These are phyloP conservation scores for Cryptotermes secundus DNA, from an alignment of 1,140 invertebrate genomes.

Conservation along the genomic window DNA sequence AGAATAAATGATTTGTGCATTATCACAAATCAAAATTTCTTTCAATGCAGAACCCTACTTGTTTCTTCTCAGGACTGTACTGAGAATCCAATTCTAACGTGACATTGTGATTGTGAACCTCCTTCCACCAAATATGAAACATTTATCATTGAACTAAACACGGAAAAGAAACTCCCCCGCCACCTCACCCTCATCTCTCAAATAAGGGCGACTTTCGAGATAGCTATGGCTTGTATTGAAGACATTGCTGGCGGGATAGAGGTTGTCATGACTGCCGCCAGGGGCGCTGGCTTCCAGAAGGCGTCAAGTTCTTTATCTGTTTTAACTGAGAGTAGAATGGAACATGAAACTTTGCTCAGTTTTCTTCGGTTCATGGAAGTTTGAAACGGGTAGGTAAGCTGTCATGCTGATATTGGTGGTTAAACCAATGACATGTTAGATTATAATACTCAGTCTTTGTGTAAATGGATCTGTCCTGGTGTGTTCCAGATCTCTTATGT, in stretches of 20 bases:
- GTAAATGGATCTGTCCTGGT: no score
- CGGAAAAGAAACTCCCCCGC: background rate
- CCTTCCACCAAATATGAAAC: background rate
- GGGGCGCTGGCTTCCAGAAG: background rate
- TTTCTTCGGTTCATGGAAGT: conserved; percentile 3
- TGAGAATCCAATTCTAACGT: background rate
- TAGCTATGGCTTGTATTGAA: conserved; percentile 1
- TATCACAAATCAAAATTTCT: no score
- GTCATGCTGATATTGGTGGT: background rate
- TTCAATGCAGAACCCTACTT: no score
- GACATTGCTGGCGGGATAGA: background rate
- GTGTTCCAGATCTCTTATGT: no score
- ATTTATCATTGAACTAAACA: conserved; percentile 3
- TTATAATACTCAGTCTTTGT: background rate
- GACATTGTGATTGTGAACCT: background rate
- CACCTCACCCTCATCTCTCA: background rate
- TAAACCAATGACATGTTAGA: background rate
- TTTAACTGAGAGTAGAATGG: conserved; percentile 7
- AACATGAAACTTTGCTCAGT: background rate
- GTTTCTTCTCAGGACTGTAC: background rate
- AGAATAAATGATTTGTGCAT: no score
- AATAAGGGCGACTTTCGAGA: background rate
- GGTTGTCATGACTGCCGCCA: conserved; percentile 8
- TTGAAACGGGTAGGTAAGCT: background rate
- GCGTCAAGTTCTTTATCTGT: conserved; percentile 11